Evolutionary conservation across 2,113 vertebrate species (phyloP), one percentile per base, ranked within the genome.

Genomic region (Amphiprion percula): DNA sequence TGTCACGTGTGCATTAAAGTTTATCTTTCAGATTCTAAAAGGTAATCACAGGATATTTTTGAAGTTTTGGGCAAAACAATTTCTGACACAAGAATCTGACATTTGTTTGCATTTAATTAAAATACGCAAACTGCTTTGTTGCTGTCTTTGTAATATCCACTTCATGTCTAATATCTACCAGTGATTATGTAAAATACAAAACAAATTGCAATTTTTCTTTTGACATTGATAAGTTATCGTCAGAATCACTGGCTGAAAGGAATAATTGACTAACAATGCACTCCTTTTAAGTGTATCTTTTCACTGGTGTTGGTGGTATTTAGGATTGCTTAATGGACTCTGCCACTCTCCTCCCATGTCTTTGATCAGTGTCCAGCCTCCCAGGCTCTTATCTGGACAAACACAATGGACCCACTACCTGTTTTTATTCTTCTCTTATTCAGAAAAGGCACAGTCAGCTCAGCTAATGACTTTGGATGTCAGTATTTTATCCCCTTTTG

Each of bases 321-420:
- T 52, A 30, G 65, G 33, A 39, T 54, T 55, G 44, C 30, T 72
- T 78, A 69, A 82, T 83, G 50, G 69, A 71, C 44, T 10, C 53
- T 63, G 61, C 74, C 63, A 39, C 24, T 50, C 58, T 72, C 28
- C 37, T 23, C 58, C 16, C 47, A 50, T 33, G 54, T 77, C 69
- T 82, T 85, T 78, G 65, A 86, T 75, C 67, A 70, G 46, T 79
- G 62, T 77, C 71, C 61, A 67, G 66, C 79, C 77, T 79, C 37
- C 67, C 15, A 33, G 52, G 23, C 83, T 65, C 55, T 81, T 86
- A 74, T 83, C 77, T 85, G 33, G 60, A 23, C 58, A 7, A 37
- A 78, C 77, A 79, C 87, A 88, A 70, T 72, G 23, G 41, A 82
- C 54, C 54, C 21, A 19, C 60, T 72, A 74, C 85, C 80, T 86